These are phyloP conservation scores for Cyanoderma ruficeps DNA, from an alignment of 2,113 vertebrate genomes.

Conservation along the genomic window DNA sequence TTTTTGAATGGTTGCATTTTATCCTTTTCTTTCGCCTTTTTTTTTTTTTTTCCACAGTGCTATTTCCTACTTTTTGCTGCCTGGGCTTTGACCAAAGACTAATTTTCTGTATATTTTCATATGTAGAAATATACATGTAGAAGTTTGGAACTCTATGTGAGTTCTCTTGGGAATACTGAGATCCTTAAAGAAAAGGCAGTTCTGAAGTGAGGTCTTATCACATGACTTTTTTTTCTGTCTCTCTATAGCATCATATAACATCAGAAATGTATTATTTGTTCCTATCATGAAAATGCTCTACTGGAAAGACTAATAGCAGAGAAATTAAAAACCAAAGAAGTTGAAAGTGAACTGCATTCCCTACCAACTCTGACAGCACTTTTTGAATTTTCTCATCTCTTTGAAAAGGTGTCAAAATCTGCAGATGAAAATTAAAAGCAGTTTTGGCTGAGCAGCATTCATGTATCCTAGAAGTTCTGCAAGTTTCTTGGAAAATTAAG, in stretches of 20 bases:
- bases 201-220: background rate
- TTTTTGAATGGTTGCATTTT: background rate
- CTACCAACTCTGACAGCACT: background rate
- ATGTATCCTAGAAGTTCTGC: background rate
- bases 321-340: background rate
- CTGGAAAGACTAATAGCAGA: background rate
- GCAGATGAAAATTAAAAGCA: background rate
- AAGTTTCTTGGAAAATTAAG: constrained; percentile 3
- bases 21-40: background rate
- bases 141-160: background rate
- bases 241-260: background rate
- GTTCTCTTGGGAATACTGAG: background rate
- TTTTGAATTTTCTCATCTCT: background rate
- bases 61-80: background rate
- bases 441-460: background rate
- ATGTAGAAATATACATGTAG: background rate
- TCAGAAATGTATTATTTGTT: background rate
- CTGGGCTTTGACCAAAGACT: background rate
- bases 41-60: background rate
- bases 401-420: background rate
- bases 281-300: background rate
- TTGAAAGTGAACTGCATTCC: background rate
- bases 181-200: background rate
- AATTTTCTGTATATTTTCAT: background rate
- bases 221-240: rapidly evolving